Evolutionary conservation across 1,140 invertebrate species (phyloP), one percentile per base, ranked within the genome.

Genomic region (Zaprionus davidi): DNA sequence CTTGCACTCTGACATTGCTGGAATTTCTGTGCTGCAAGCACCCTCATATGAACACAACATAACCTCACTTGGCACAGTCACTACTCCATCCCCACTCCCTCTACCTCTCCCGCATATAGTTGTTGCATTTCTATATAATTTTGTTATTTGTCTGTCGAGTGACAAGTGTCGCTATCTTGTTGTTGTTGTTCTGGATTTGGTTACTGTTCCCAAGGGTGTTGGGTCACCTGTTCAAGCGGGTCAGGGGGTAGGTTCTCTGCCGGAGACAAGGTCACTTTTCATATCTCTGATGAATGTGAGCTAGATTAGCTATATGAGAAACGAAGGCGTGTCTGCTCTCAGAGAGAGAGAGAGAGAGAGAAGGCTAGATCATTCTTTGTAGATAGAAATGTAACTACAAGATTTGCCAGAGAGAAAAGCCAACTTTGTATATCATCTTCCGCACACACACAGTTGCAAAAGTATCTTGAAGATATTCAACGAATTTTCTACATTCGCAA

Each of bases 71-170:
- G 5, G 5, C 38, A 41, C n/a, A 41, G 38, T 68, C 28, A 78
- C 63, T 81, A 63, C 17, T 24, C 4, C 17, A 41, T 3, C 5
- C 11, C n/a, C n/a, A 12, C 17, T n/a, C 46, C 44, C 34, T 63
- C 65, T 71, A 38, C 31, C 53, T 64, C 88, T 70, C 65, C 71
- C 66, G 46, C 60, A 55, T 56, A 28, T 24, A 28, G 38, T 49
- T 78, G 71, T 69, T 74, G 71, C 76, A 74, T 74, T 88, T 88
- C 84, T 81, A 78, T 83, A 88, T 87, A 78, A 87, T 81, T 88
- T 88, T 63, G 53, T 81, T 90, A 90, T 90, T 85, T 84, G 66
- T 57, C 81, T 84, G 81, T 69, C 41, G 63, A 58, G 71, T 74
- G 69, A 88, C 85, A 90, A 88, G 85, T 87, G 81, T 72, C 59